These are phyloP conservation scores for Karalla daura DNA, from an alignment of 2,797 vertebrate genomes.

Conservation along the genomic window DNA sequence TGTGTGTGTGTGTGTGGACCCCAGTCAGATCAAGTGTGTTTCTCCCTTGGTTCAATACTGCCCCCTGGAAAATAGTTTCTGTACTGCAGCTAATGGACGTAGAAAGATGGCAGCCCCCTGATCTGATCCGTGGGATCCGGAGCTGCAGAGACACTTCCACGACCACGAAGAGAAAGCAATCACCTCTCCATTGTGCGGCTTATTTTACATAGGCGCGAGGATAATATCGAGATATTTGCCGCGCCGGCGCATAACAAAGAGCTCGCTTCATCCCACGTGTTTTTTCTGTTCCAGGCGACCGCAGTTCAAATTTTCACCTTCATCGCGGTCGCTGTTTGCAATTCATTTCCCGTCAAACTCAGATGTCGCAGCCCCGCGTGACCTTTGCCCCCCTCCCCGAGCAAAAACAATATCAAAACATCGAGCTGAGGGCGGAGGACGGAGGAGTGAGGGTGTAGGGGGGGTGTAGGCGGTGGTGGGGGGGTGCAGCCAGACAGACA, in stretches of 20 bases:
- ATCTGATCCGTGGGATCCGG: no score
- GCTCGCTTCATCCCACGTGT: slow-evolving; percentile 43
- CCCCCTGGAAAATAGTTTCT: slow-evolving; percentile 77
- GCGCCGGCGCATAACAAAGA: slow-evolving; percentile 43
- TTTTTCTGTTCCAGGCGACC: slow-evolving; percentile 40
- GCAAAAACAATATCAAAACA: slow-evolving; percentile 78
- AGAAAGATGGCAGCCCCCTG: slow-evolving; percentile 60
- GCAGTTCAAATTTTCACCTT: slow-evolving; percentile 60
- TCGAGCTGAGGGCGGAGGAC: slow-evolving; percentile 77
- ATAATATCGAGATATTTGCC: slow-evolving; percentile 32
- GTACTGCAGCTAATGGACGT: slow-evolving; percentile 57
- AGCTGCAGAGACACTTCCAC: no score
- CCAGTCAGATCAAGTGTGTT: slow-evolving; percentile 5
- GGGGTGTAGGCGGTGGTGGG: no score
- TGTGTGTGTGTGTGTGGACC: slow-evolving; percentile 41
- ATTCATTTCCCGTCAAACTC: slow-evolving; percentile 77
- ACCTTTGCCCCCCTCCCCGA: slow-evolving; percentile 72
- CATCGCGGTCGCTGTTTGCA: slow-evolving; percentile 64
- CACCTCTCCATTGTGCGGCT: slow-evolving; percentile 5
- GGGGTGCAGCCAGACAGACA: slow-evolving; percentile 85
- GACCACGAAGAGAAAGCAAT: slow-evolving; percentile 2
- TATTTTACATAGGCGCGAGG: slow-evolving; percentile 3
- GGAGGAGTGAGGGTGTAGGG: no score
- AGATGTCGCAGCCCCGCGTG: slow-evolving; percentile 61
- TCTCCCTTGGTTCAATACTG: slow-evolving; percentile 83